phyloP scores from a whole-genome alignment of 2,113 vertebrate genomes.

The Scopus umbretta region DNA sequence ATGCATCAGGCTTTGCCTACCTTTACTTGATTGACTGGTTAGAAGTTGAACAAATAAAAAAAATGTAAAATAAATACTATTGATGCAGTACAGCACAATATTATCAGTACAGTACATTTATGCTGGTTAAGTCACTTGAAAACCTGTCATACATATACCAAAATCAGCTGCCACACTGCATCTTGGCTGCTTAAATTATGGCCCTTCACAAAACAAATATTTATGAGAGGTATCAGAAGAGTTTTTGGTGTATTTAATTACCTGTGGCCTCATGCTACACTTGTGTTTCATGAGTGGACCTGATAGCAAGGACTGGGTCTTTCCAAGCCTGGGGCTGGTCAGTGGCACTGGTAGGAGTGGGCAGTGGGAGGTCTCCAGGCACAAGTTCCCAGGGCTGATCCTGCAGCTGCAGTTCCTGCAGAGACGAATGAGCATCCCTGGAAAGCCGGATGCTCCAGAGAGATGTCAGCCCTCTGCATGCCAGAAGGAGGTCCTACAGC shows the following conservation, averaged over 20 bases:
- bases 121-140: background rate
- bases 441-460: background rate
- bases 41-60: background rate
- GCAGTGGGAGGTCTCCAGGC: background rate
- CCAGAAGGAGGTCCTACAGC: background rate
- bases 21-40: background rate
- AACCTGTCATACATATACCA: background rate
- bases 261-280: background rate
- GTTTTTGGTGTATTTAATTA: background rate
- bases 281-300: background rate
- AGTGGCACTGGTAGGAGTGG: background rate
- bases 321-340: background rate
- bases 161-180: background rate
- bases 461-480: background rate
- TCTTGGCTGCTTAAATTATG: background rate
- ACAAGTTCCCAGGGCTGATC: fast-evolving
- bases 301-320: background rate
- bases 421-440: fast-evolving
- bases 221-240: background rate
- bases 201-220: background rate
- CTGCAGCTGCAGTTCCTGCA: background rate
- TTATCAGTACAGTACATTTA: background rate
- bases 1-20: background rate
- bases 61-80: background rate
- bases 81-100: background rate